Evolutionary conservation across 2,797 vertebrate genomes (phyloP).

Genomic region (Anguilla anguilla): DNA sequence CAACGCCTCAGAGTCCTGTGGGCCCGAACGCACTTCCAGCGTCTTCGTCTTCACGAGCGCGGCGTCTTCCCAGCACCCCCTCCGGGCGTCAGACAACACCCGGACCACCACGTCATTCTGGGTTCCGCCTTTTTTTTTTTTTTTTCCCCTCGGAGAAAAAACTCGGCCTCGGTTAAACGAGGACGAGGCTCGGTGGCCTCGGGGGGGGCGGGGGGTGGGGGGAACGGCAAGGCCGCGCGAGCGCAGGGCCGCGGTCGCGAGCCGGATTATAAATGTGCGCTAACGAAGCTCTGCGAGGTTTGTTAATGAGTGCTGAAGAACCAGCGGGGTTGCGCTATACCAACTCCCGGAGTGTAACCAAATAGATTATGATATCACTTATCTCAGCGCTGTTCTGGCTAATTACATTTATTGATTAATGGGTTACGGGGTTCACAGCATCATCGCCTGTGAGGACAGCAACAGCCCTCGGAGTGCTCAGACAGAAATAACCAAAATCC

Average conservation of each 20-base stretch:
- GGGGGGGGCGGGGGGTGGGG: too few species aligned
- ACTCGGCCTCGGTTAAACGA: background rate
- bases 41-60: conserved; percentile 41
- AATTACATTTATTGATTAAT: conserved; percentile 51
- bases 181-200: too few species aligned
- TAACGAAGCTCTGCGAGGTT: conserved; percentile 22
- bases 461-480: conserved; percentile 17
- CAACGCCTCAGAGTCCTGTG: background rate
- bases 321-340: conserved; percentile 41
- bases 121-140: background rate
- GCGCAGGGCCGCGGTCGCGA: conserved; percentile 10
- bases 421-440: conserved; percentile 40
- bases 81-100: background rate
- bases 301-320: conserved; percentile 47
- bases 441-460: conserved; percentile 29
- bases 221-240: background rate
- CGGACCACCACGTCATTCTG: background rate
- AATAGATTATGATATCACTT: conserved; percentile 48
- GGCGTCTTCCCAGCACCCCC: conserved; percentile 48
- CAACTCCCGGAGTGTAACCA: conserved; percentile 47
- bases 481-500: background rate
- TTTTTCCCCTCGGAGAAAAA: background rate
- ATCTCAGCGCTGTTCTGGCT: conserved; percentile 41
- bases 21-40: background rate
- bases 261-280: conserved; percentile 42